A percentile compares a stretch with the other conserved stretches of the same genome.
phyloP scores from a whole-genome alignment of 2,888 invertebrate species.

The Hydroisotoma schaefferi region DNA sequence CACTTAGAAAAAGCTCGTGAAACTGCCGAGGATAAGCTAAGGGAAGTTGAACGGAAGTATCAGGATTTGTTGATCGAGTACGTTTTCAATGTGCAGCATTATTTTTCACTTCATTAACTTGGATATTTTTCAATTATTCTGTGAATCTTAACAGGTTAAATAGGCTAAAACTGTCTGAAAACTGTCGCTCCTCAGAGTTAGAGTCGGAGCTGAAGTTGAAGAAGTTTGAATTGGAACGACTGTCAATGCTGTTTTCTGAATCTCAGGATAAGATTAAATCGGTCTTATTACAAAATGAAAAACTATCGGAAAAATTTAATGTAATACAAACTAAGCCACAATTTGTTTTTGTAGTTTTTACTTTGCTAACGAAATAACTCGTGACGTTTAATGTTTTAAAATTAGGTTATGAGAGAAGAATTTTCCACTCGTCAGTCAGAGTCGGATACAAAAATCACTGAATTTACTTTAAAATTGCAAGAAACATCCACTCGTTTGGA shows the following conservation, averaged over 20 bases:
- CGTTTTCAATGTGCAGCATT: too few species aligned
- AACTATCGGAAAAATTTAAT: constrained; percentile 10
- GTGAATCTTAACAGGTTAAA: constrained; percentile 13
- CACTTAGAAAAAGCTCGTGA: constrained; percentile 17
- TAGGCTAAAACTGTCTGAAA: constrained; percentile 13
- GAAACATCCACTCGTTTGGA: neutral
- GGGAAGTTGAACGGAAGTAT: constrained; percentile 10
- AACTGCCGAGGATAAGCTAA: neutral
- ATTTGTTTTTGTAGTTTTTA: too few species aligned
- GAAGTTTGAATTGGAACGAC: constrained; percentile 13
- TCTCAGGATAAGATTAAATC: neutral
- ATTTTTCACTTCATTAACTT: neutral
- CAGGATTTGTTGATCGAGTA: constrained; percentile 17
- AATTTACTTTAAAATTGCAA: neutral
- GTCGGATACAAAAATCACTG: constrained; percentile 1
- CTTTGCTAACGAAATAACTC: too few species aligned
- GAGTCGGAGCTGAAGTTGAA: constrained; percentile 23
- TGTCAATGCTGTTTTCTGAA: constrained; percentile 8
- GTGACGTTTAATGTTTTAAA: neutral
- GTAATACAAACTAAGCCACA: constrained; percentile 3
- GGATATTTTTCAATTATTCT: neutral
- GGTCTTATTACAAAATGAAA: constrained; percentile 6
- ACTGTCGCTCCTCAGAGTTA: constrained; percentile 2
- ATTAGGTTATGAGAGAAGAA: constrained; percentile 5
- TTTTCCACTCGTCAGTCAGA: neutral